These are phyloP conservation scores for Crossaster papposus DNA, from an alignment of 53 echinoderm and acorn worm genomes.

Conservation along the genomic window DNA sequence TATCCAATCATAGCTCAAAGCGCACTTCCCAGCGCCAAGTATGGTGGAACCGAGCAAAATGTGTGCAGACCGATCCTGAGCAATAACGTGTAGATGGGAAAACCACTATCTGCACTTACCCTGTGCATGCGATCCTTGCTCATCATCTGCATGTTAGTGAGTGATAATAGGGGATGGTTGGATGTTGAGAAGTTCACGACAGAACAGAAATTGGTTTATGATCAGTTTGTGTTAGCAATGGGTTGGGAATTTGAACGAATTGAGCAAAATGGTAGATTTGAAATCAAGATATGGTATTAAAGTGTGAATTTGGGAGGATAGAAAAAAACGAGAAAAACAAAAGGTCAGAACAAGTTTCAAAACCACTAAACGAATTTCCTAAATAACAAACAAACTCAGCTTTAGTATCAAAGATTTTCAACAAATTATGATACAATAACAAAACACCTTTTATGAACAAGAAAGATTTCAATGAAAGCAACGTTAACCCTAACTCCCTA, in stretches of 20 bases:
- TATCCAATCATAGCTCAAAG: too few relatives aligned
- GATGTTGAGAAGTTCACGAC: slow-evolving; percentile 2
- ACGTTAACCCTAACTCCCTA: too few relatives aligned
- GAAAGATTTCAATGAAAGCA: too few relatives aligned
- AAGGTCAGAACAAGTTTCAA: neutral
- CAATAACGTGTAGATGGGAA: slow-evolving; percentile 20
- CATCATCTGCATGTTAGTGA: slow-evolving; percentile 89
- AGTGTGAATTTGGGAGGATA: slow-evolving; percentile 17
- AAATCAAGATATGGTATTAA: neutral
- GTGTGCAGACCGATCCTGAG: neutral
- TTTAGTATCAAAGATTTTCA: too few relatives aligned
- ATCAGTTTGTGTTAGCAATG: slow-evolving; percentile 23
- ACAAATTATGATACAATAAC: too few relatives aligned
- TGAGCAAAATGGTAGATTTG: neutral
- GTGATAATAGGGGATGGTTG: slow-evolving; percentile 6
- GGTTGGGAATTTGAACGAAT: neutral
- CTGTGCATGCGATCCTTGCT: slow-evolving; percentile 89
- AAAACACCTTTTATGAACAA: neutral
- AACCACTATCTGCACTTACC: slow-evolving; percentile 72
- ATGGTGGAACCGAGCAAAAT: too few relatives aligned
- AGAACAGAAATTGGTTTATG: neutral
- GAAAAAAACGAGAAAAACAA: slow-evolving; percentile 16
- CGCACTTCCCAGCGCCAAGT: too few relatives aligned
- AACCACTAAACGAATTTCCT: too few relatives aligned
- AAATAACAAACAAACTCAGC: neutral